A percentile compares a stretch with the other conserved stretches of the same genome.
phyloP scores from a whole-genome alignment of 1,140 invertebrate species.

The Chrysoperla carnea region DNA sequence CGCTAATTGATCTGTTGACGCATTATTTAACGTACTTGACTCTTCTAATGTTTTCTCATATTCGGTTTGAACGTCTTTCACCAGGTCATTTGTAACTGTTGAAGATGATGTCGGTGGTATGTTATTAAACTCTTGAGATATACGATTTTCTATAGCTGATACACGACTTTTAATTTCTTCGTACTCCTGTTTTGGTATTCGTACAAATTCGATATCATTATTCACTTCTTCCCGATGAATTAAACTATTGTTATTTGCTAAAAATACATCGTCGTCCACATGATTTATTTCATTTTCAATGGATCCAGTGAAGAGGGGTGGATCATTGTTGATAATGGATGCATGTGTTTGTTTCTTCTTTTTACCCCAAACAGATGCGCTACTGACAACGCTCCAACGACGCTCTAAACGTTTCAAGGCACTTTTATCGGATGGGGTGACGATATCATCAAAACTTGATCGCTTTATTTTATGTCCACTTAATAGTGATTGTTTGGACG shows the following conservation, averaged over 20 bases:
- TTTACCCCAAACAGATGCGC: neutral
- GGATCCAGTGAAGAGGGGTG: too few relatives aligned
- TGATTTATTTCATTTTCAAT: neutral
- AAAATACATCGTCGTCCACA: neutral
- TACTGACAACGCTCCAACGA: neutral
- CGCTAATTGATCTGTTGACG: slow-evolving; percentile 47
- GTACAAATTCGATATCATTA: slow-evolving; percentile 37
- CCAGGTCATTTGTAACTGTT: slow-evolving; percentile 9
- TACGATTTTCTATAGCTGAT: slow-evolving; percentile 44
- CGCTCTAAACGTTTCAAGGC: neutral
- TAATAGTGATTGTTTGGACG: too few relatives aligned
- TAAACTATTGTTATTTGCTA: neutral
- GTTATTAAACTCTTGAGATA: slow-evolving; percentile 46
- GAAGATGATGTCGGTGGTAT: slow-evolving; percentile 13
- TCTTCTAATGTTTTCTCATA: slow-evolving; percentile 56
- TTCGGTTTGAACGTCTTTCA: slow-evolving; percentile 38
- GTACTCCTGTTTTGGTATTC: slow-evolving; percentile 50
- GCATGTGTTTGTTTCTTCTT: neutral
- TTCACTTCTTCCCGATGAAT: neutral
- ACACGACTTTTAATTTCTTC: slow-evolving; percentile 56
- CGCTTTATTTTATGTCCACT: too few relatives aligned
- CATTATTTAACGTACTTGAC: slow-evolving; percentile 35
- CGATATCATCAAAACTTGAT: neutral
- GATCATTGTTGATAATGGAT: too few relatives aligned
- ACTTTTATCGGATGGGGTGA: neutral